Percentiles rank a stretch among this genome's conserved stretches.
These are phyloP conservation scores for Eretmocerus hayati DNA, from an alignment of 2,888 invertebrate species.

Conservation along the genomic window DNA sequence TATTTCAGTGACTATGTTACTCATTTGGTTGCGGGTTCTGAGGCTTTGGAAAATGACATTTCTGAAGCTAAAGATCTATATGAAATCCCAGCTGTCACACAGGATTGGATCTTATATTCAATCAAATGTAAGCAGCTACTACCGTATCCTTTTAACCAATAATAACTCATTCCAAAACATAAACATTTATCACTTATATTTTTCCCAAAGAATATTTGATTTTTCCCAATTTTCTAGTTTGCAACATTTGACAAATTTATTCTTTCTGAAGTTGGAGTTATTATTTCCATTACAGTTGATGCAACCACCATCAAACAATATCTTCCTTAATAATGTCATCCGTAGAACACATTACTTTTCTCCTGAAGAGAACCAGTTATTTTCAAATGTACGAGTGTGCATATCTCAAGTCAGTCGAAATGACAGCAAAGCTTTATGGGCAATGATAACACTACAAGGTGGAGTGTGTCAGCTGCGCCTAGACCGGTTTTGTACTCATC, in stretches of 20 bases:
- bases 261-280: background rate
- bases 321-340: background rate
- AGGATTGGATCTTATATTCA: constrained; percentile 71
- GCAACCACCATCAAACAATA: too few relatives aligned
- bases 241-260: background rate
- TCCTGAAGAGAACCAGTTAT: constrained; percentile 59
- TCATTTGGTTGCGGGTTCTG: constrained; percentile 81
- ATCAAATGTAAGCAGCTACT: constrained; percentile 53
- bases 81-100: constrained; percentile 83
- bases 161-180: background rate
- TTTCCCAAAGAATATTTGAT: too few relatives aligned
- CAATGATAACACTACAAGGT: constrained; percentile 79
- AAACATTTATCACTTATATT: background rate
- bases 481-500: constrained; percentile 70
- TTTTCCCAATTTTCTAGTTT: too few relatives aligned
- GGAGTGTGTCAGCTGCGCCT: constrained; percentile 71
- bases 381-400: constrained; percentile 69
- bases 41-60: constrained; percentile 79
- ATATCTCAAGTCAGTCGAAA: constrained; percentile 65
- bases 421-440: constrained; percentile 75
- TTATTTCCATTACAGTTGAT: too few relatives aligned
- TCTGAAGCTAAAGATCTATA: constrained; percentile 88
- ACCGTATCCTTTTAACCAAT: constrained; percentile 56
- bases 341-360: constrained; percentile 70
- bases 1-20: constrained; percentile 90